Evolutionary conservation across 2,797 vertebrate genomes (phyloP).

Genomic region (Limnodromus scolopaceus): DNA sequence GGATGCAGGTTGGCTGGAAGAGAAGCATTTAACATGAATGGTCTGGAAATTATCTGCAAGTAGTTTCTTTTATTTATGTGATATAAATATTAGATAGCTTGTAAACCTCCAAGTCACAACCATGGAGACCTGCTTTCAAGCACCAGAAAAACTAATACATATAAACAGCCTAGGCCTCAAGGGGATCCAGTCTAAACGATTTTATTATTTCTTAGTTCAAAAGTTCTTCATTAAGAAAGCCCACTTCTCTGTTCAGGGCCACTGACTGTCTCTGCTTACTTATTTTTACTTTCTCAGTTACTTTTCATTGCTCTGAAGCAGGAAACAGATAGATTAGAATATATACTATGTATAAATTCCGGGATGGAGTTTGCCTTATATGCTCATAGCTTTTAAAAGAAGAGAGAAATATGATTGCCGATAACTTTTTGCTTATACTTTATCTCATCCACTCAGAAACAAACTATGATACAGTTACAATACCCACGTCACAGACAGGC

Average conservation of each 20-base stretch:
- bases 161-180: not conserved
- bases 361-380: not conserved
- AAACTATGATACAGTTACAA: not conserved
- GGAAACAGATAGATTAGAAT: not conserved
- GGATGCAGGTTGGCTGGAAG: not conserved
- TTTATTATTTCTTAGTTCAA: not conserved
- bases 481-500: not conserved
- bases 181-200: not conserved
- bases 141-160: not conserved
- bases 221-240: not conserved
- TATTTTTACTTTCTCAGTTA: not conserved
- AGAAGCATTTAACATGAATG: accelerated
- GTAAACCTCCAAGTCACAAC: not conserved
- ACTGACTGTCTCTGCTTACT: not conserved
- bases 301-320: not conserved
- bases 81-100: not conserved
- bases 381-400: not conserved
- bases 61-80: not conserved
- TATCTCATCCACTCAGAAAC: not conserved
- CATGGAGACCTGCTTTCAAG: not conserved
- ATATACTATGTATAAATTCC: not conserved
- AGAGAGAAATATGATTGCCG: not conserved
- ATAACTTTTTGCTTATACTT: not conserved
- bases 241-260: not conserved
- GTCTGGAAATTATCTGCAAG: not conserved